phyloP scores from a whole-genome alignment of 2,113 vertebrate species.

The Seriola dumerili region DNA sequence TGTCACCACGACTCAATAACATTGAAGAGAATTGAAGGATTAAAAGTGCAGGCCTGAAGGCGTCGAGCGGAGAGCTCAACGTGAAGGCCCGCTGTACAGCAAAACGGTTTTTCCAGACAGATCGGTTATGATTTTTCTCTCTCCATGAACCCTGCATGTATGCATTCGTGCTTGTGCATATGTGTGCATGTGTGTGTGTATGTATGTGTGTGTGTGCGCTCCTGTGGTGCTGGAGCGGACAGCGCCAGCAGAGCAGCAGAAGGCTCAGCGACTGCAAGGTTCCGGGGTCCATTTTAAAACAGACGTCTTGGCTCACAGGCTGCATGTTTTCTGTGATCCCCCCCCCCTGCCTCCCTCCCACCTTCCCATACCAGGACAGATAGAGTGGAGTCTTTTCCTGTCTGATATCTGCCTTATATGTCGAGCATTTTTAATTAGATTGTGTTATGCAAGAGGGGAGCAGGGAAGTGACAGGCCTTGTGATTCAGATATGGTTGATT shows the following conservation, averaged over 20 bases:
- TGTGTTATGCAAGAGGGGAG: conserved; percentile 68
- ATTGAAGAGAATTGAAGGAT: conserved; percentile 32
- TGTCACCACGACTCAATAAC: conserved; percentile 43
- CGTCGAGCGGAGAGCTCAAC: conserved; percentile 1
- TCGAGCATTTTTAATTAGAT: conserved; percentile 53
- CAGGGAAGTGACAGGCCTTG: conserved; percentile 53
- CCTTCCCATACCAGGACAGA: not conserved
- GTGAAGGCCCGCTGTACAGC: not conserved
- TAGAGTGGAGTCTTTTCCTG: conserved; percentile 1
- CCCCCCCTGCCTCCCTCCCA: too few relatives aligned
- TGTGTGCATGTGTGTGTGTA: not conserved
- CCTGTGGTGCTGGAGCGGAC: conserved; percentile 85
- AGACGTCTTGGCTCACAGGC: conserved; percentile 54
- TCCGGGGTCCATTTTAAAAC: conserved; percentile 81
- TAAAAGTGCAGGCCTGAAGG: conserved; percentile 26
- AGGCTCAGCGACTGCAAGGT: conserved; percentile 58
- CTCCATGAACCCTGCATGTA: conserved; percentile 22
- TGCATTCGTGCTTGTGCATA: not conserved
- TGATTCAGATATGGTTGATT: conserved; percentile 47
- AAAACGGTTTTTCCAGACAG: not conserved
- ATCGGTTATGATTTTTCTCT: not conserved
- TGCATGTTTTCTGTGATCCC: conserved; percentile 33
- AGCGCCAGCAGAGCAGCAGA: conserved; percentile 77
- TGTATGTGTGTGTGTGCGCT: not conserved
- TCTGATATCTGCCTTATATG: conserved; percentile 30